Evolutionary conservation across 2,797 vertebrate genomes (phyloP).

Genomic region (Geotrypetes seraphini): DNA sequence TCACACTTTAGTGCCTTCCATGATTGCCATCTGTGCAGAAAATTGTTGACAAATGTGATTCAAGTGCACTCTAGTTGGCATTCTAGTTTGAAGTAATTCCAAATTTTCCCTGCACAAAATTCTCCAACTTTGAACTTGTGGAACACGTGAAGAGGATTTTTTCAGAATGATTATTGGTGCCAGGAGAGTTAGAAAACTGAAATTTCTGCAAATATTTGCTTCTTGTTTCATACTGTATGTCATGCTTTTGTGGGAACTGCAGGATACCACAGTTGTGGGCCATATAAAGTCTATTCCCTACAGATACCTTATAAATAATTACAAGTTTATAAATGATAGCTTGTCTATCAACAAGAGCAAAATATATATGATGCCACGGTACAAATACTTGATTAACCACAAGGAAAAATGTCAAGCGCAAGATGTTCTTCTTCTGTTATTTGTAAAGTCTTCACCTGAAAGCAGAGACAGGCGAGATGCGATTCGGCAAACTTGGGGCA

Average conservation of each 20-base stretch:
- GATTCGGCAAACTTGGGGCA: slow-evolving; percentile 87
- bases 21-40: too few species aligned
- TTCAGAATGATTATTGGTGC: slow-evolving; percentile 73
- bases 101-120: too few species aligned
- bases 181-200: slow-evolving; percentile 67
- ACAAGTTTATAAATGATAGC: slow-evolving; percentile 73
- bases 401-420: slow-evolving; percentile 59
- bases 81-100: too few species aligned
- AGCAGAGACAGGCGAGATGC: slow-evolving; percentile 62
- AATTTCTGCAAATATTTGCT: slow-evolving; percentile 64
- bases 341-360: slow-evolving; percentile 49
- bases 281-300: slow-evolving; percentile 80
- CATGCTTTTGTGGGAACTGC: slow-evolving; percentile 68
- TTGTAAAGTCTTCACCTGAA: slow-evolving; percentile 79
- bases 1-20: too few species aligned
- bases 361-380: slow-evolving; percentile 35
- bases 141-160: slow-evolving; percentile 14
- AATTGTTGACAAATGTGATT: too few species aligned
- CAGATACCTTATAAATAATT: slow-evolving; percentile 82
- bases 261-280: slow-evolving; percentile 67
- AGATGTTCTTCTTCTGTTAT: slow-evolving; percentile 74
- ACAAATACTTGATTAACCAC: slow-evolving; percentile 78
- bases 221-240: slow-evolving; percentile 67
- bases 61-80: too few species aligned
- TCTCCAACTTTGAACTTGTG: too few species aligned